Conservation (phyloP, 2,113 vertebrate genomes). For the Phalacrocorax pelagicus region DNA sequence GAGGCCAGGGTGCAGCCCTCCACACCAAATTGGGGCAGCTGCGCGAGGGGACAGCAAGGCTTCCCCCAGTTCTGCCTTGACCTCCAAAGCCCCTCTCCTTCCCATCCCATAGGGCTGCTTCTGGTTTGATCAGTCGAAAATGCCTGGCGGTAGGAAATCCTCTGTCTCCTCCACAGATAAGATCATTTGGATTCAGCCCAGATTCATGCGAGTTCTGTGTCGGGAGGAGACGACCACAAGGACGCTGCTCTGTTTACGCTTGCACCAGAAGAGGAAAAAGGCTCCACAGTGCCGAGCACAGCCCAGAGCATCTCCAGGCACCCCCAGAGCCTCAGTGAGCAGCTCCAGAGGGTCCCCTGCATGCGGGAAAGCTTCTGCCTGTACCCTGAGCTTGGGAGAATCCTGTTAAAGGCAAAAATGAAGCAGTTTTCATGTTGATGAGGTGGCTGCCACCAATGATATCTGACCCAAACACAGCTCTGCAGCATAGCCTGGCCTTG, state of each 20-base stretch:
- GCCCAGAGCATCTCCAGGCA: background rate
- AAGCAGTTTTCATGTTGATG: accelerated
- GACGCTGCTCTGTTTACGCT: background rate
- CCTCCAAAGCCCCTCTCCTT: background rate
- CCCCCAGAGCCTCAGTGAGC: background rate
- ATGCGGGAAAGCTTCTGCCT: background rate
- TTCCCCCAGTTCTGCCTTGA: background rate
- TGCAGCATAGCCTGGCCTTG: background rate
- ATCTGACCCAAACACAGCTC: accelerated
- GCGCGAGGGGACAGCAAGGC: accelerated
- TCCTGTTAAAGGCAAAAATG: accelerated
- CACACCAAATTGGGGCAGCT: accelerated
- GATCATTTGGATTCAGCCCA: conserved; percentile 41
- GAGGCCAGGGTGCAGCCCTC: background rate
- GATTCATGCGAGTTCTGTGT: background rate
- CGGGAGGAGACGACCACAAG: background rate
- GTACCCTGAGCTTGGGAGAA: background rate
- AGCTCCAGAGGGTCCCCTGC: accelerated
- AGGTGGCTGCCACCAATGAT: background rate
- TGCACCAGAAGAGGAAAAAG: background rate
- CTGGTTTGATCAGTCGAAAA: background rate
- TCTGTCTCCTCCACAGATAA: background rate
- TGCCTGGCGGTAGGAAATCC: background rate
- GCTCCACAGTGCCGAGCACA: background rate
- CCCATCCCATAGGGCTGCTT: background rate